phyloP scores from a whole-genome alignment of 2,113 vertebrate species.

The Plecotus auritus region DNA sequence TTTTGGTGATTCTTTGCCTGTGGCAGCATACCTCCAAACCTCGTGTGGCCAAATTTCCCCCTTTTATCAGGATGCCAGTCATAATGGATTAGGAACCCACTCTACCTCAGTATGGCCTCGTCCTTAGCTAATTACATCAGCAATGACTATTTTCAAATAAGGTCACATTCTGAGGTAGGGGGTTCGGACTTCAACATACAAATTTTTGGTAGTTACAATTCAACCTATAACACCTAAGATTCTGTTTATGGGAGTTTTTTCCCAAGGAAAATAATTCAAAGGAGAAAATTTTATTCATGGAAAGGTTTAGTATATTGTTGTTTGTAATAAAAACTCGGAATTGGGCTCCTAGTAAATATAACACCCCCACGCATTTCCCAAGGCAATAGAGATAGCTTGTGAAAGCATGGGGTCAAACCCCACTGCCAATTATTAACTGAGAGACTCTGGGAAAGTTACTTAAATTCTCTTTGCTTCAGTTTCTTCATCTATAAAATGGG shows the following conservation, averaged over 20 bases:
- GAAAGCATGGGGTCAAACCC: fast-evolving
- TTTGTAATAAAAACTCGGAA: neutral
- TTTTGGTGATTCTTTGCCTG: too few species aligned
- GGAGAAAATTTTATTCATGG: neutral
- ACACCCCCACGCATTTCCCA: neutral
- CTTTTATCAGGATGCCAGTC: neutral
- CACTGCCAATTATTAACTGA: neutral
- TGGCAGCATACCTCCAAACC: neutral
- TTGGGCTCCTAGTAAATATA: neutral
- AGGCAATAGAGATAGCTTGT: neutral
- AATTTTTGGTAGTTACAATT: neutral
- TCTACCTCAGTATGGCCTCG: neutral
- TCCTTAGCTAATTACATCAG: neutral
- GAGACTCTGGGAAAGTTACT: neutral
- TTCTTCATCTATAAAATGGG: neutral
- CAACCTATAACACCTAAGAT: neutral
- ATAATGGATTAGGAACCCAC: neutral
- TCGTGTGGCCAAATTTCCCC: neutral
- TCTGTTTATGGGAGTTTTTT: neutral
- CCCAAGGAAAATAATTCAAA: constrained; percentile 11
- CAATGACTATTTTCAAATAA: neutral
- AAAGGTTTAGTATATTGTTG: neutral
- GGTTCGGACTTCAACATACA: neutral
- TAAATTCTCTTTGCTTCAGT: neutral
- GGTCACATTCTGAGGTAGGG: neutral